Conservation (phyloP, 2,113 vertebrate species). For the Thamnaconus septentrionalis region DNA sequence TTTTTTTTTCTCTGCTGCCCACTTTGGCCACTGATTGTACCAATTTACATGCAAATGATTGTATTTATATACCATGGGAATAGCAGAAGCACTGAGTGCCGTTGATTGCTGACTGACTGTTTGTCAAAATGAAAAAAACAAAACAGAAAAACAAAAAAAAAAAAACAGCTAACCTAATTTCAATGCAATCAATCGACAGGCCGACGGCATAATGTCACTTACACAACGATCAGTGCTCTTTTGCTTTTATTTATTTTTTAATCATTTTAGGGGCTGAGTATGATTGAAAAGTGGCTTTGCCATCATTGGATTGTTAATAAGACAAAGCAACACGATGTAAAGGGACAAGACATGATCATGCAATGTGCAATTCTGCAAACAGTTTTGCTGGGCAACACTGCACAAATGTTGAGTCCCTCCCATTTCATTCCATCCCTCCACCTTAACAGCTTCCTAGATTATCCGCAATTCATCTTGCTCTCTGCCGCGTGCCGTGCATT, state of each 20-base stretch:
- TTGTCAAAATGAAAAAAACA: constrained; percentile 10
- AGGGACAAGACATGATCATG: constrained; percentile 13
- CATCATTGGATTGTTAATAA: constrained; percentile 23
- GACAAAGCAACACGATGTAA: constrained; percentile 3
- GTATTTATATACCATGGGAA: constrained; percentile 58
- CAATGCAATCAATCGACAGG: constrained; percentile 33
- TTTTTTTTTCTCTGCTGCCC: constrained; percentile 27
- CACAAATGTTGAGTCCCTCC: constrained; percentile 4
- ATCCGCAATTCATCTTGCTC: constrained; percentile 67
- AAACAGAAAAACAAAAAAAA: constrained; percentile 16
- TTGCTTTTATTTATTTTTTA: constrained; percentile 10
- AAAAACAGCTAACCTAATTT: constrained; percentile 23
- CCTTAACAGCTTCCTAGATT: constrained; percentile 54
- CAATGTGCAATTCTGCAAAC: constrained; percentile 35
- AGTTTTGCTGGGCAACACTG: constrained; percentile 14
- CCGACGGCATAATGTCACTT: constrained; percentile 1
- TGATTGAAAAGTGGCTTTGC: constrained; percentile 11
- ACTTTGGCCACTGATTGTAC: constrained; percentile 59
- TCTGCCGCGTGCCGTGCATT: constrained; percentile 64
- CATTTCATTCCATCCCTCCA: constrained; percentile 34
- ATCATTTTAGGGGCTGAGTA: constrained; percentile 4
- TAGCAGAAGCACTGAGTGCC: constrained; percentile 54
- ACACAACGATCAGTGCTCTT: neutral
- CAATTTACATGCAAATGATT: constrained; percentile 64
- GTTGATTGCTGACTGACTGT: constrained; percentile 51